These are phyloP conservation scores for Athripsodes cinereus DNA, from an alignment of 2,888 invertebrate genomes.

Conservation along the genomic window DNA sequence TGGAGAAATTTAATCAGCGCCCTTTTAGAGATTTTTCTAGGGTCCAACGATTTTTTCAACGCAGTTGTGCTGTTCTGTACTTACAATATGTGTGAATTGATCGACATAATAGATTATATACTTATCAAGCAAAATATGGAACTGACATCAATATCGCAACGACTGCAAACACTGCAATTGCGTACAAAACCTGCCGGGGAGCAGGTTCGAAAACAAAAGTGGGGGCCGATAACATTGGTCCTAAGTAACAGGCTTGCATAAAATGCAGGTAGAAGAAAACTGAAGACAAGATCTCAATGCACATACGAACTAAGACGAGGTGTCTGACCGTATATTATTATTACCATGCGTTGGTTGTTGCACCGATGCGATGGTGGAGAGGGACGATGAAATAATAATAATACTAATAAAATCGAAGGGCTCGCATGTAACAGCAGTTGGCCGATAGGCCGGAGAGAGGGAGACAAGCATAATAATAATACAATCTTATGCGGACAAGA, in stretches of 20 bases:
- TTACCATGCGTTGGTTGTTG: not conserved
- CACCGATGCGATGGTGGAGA: not conserved
- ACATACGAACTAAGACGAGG: not conserved
- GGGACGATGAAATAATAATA: not conserved
- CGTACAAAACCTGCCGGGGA: not conserved
- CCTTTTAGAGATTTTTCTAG: too few relatives aligned
- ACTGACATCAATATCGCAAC: too few relatives aligned
- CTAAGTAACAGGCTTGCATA: conserved; percentile 22
- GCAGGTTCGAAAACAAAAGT: conserved; percentile 16
- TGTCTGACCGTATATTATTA: conserved; percentile 2
- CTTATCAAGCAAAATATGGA: too few relatives aligned
- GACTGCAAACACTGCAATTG: too few relatives aligned
- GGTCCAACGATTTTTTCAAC: too few relatives aligned
- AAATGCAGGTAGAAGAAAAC: conserved; percentile 12
- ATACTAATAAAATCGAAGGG: not conserved
- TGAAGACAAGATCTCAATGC: not conserved
- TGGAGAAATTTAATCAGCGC: too few relatives aligned
- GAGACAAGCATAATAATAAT: not conserved
- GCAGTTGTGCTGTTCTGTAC: too few relatives aligned
- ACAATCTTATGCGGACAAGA: not conserved
- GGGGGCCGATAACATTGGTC: conserved; percentile 24
- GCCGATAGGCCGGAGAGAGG: not conserved
- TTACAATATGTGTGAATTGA: too few relatives aligned
- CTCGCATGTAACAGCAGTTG: not conserved
- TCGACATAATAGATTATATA: too few relatives aligned